Conservation (phyloP, 1,140 invertebrate species). For the Pseudachorutes palmiensis region DNA sequence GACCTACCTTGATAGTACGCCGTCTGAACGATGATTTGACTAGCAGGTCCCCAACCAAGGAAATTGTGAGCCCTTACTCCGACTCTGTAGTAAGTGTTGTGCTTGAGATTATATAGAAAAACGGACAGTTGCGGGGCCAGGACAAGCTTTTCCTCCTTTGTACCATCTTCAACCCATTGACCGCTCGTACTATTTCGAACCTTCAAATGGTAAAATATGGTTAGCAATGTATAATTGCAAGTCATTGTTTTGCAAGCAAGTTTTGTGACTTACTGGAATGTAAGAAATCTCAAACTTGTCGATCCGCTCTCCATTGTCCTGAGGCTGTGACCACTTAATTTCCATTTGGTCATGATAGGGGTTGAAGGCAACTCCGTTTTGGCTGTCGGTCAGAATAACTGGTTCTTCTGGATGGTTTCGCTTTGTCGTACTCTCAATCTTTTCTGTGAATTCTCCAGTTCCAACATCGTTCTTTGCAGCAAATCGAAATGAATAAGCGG, state of each 20-base stretch:
- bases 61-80: constrained; percentile 74
- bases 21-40: constrained; percentile 67
- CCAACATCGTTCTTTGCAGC: constrained; percentile 76
- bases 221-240: neutral
- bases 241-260: too few relatives aligned
- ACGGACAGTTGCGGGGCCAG: constrained; percentile 45
- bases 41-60: constrained; percentile 67
- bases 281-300: constrained; percentile 70
- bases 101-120: constrained; percentile 56
- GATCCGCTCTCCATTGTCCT: constrained; percentile 80
- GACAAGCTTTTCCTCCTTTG: neutral
- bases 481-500: constrained; percentile 74
- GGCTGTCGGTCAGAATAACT: constrained; percentile 44
- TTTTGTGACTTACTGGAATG: constrained; percentile 69
- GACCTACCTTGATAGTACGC: constrained; percentile 48
- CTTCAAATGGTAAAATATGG: constrained; percentile 25
- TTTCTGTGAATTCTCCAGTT: constrained; percentile 58
- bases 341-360: constrained; percentile 59
- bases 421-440: constrained; percentile 50
- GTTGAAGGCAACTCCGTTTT: constrained; percentile 42
- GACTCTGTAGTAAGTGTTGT: constrained; percentile 70
- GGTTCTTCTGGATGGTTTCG: constrained; percentile 48
- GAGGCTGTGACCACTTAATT: constrained; percentile 68
- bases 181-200: constrained; percentile 34
- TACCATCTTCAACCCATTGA: neutral